A percentile compares a stretch with the other conserved stretches of the same genome.
phyloP scores from a whole-genome alignment of 2,113 vertebrate genomes.

The Passer domesticus region DNA sequence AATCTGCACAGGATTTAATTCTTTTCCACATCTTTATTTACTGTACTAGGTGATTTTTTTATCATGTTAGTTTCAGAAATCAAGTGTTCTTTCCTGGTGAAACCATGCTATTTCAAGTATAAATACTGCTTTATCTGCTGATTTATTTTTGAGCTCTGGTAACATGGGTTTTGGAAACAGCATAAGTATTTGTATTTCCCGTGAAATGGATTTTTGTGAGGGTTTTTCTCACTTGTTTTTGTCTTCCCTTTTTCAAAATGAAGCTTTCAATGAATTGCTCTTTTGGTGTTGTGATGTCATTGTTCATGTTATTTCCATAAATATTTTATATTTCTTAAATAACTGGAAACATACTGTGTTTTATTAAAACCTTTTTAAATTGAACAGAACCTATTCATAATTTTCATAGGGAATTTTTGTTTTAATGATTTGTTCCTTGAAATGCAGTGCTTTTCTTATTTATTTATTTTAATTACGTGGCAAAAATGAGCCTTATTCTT shows the following conservation, averaged over 20 bases:
- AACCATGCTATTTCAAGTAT: background rate
- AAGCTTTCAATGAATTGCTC: background rate
- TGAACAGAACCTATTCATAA: background rate
- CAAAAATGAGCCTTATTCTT: background rate
- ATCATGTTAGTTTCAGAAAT: background rate
- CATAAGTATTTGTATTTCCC: background rate
- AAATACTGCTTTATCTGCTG: background rate
- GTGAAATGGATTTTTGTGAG: background rate
- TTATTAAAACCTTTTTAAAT: background rate
- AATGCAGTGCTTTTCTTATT: background rate
- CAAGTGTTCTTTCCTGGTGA: background rate
- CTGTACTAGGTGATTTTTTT: background rate
- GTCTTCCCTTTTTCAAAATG: background rate
- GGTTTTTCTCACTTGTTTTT: accelerated
- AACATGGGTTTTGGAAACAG: constrained; percentile 45
- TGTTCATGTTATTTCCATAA: background rate
- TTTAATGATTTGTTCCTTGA: background rate
- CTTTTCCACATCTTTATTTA: background rate
- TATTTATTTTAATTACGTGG: background rate
- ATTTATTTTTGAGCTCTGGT: background rate
- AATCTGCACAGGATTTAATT: background rate
- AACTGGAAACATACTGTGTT: background rate
- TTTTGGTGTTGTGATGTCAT: background rate
- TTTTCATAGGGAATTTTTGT: background rate
- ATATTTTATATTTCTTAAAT: background rate